Evolutionary conservation across 2,888 invertebrate species (phyloP).

Genomic region (Cantharis rustica): DNA sequence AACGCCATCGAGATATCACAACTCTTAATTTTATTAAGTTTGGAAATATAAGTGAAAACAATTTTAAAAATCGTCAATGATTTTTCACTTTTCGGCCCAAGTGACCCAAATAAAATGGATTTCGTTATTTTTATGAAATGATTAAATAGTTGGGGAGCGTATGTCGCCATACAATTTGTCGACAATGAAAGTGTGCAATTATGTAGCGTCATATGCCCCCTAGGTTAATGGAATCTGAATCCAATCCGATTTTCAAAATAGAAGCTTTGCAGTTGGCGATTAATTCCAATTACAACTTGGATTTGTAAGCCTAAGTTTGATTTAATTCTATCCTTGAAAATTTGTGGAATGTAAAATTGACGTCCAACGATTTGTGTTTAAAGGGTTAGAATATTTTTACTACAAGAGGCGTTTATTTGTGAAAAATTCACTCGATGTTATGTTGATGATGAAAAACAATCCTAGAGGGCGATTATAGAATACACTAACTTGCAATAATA

Average conservation of each 20-base stretch:
- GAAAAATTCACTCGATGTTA: neutral
- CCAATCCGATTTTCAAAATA: too few relatives aligned
- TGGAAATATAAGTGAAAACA: neutral
- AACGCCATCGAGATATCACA: neutral
- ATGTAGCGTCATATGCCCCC: too few relatives aligned
- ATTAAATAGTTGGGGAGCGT: too few relatives aligned
- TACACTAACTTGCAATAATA: neutral
- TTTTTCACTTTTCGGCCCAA: neutral
- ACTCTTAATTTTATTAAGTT: neutral
- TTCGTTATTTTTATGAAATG: too few relatives aligned
- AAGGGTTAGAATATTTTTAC: too few relatives aligned
- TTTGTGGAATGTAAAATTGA: neutral
- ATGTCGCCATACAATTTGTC: too few relatives aligned
- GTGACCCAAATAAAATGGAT: neutral
- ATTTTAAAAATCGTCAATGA: neutral
- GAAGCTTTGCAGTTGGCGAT: too few relatives aligned
- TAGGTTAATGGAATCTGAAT: too few relatives aligned
- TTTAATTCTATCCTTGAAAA: neutral
- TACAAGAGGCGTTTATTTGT: neutral
- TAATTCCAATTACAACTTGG: too few relatives aligned
- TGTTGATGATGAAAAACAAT: neutral
- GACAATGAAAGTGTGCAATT: too few relatives aligned
- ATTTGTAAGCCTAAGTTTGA: too few relatives aligned
- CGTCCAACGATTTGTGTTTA: neutral
- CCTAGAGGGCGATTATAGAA: neutral